phyloP scores from a whole-genome alignment of 1,140 invertebrate genomes.

The Halyomorpha halys region DNA sequence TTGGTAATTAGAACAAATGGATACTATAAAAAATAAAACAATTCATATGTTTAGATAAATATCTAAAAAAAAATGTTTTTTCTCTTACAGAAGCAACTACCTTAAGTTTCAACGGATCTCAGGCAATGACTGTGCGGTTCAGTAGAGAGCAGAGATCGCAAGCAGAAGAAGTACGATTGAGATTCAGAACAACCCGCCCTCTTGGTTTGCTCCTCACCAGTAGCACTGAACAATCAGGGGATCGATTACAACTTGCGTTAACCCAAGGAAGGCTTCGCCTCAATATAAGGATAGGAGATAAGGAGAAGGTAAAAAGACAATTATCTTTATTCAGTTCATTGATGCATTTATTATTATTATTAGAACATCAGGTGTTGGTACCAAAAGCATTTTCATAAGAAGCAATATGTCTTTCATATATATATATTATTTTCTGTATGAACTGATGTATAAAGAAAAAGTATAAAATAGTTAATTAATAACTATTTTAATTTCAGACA shows the following conservation, averaged over 20 bases:
- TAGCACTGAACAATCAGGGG: constrained; percentile 61
- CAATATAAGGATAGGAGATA: constrained; percentile 69
- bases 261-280: constrained; percentile 69
- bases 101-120: constrained; percentile 76
- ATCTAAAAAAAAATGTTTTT: too few relatives aligned
- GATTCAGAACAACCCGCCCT: constrained; percentile 74
- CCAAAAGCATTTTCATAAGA: too few relatives aligned
- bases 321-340: neutral
- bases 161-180: constrained; percentile 79
- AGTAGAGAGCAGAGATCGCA: constrained; percentile 74
- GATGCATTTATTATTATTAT: too few relatives aligned
- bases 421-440: too few relatives aligned
- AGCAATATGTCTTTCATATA: too few relatives aligned
- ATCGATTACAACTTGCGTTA: constrained; percentile 71
- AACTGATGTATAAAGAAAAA: too few relatives aligned
- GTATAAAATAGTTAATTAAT: too few relatives aligned
- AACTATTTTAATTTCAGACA: constrained; percentile 45
- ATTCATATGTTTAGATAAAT: too few relatives aligned
- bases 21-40: too few relatives aligned
- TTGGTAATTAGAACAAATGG: too few relatives aligned
- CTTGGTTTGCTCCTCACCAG: constrained; percentile 62
- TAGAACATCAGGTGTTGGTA: too few relatives aligned
- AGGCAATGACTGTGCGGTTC: constrained; percentile 70
- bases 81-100: constrained; percentile 64
- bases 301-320: constrained; percentile 58